Evolutionary conservation across 2,888 invertebrate genomes (phyloP), one percentile per base, ranked within the genome.

Genomic region (Tachina fera): DNA sequence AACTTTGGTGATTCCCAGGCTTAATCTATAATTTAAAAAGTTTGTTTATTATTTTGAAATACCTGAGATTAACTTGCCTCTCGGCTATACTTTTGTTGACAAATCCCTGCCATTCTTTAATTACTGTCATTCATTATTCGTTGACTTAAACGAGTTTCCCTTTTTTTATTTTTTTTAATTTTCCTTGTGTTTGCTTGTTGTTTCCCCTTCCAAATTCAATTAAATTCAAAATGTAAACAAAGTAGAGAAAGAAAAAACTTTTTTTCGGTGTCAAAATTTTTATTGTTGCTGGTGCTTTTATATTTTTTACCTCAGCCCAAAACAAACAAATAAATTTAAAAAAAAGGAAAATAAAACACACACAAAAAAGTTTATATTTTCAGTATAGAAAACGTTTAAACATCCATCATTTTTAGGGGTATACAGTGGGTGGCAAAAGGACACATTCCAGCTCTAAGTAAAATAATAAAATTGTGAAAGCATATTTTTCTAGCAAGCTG

Each of bases 141-240:
- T 79, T 76, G 61, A 68, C 60, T 80, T 75, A 60, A 77, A 60
- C 3, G 67, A 72, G 67, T 76, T 83, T 61, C 74, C 45, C 41
- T n/a, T n/a, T n/a, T n/a, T n/a, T n/a, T n/a, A n/a, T 45, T 45
- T 13, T 43, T 47, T 67, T 22, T 45, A 2, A 4, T 47, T 63
- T 58, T 6, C 6, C 6, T 31, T 6, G 5, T 75, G 9, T 31
- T 51, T 43, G 1, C 58, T 51, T 41, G 14, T 9, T 13, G 45
- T 31, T 19, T 60, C 41, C 45, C 45, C 19, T 53, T 9, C 31
- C 63, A 80, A 82, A 70, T 82, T 78, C 78, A 84, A 84, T 84
- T 84, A 84, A 61, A 80, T 56, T 63, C 41, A 75, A 74, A 72
- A 71, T 72, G 71, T 60, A 84, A 78, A 60, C 77, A 79, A 82